Base-by-base conservation (phyloP, 2,797 vertebrate genomes). In the Rousettus madagascariensis region DNA sequence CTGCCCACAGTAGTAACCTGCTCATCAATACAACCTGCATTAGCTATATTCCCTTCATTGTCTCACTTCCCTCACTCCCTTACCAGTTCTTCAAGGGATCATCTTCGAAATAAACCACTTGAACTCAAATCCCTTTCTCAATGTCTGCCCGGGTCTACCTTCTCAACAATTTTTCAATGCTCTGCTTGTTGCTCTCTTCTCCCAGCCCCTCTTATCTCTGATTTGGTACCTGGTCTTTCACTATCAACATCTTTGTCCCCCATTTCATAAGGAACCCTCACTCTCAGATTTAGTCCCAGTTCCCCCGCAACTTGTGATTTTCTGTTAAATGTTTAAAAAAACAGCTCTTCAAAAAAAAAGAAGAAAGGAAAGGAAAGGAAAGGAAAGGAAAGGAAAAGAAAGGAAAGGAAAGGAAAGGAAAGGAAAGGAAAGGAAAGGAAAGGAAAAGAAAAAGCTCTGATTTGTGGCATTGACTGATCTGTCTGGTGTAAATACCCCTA, bases 241-340 rank as follows among this genome's bases (percentile, higher is more conserved):
- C 41, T 84, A n/a, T 90, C 38, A 84, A 74, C 6, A 75, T 68
- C 33, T 89, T 89, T 61, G 80, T 78, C 49, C 69, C 17, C 46
- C 15, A 68, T 43, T 41, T 20, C n/a, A 66, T 72, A 68, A 36
- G 16, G 55, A 10, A 57, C 10, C 49, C 28, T 90, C 28, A 83
- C 33, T 89, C 24, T 94, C 63, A 79, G 75, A 17, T 71, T 83
- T 78, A 49, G n/a, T 65, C 51, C 24, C 51, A n/a, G 19, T 66
- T 96, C 85, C 24, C 28, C 26, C 83, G 86, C n/a, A 93, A 80
- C 46, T 53, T 66, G 46, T 83, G n/a, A 26, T 78, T 30, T 66
- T 19, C 63, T 88, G 9, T 16, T 75, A 93, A 91, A 77, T 87
- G 53, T 85, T 83, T 93, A 86, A 86, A 66, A 75, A 88, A 88